Evolutionary conservation across 2,113 vertebrate species (phyloP), one percentile per base, ranked within the genome.

Genomic region (Pao palembangensis): DNA sequence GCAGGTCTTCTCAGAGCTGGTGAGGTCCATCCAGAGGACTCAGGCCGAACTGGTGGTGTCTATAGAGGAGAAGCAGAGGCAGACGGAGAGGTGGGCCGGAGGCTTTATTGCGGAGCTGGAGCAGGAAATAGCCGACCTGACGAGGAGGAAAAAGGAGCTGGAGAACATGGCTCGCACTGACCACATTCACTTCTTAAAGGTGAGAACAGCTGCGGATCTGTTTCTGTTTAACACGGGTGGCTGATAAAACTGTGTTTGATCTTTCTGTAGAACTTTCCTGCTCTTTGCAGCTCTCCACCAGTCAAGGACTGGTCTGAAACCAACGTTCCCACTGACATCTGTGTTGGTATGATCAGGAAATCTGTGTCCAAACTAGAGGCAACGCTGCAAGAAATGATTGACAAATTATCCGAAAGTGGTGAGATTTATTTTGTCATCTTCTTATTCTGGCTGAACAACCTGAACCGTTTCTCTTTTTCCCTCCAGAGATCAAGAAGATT

Each of bases 151-250:
- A 13, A n/a, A 55, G 0, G 88, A 91, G 25, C 48, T 92, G 58
- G 86, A 88, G 16, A 79, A 82, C 8, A 82, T 92, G 17, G 78
- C 84, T 16, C 84, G 79, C 16, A 86, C 87, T 0, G 91, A 92
- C 75, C 89, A 92, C 78, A 91, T 92, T 50, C 71, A 91, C 73
- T 92, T 92, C 67, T 70, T 92, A 31, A 90, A 91, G 86, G 91
- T 89, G 19, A 21, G 28, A 6, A 15, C n/a, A 6, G 15, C 10
- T 17, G 18, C 25, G 12, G 25, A 31, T 15, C 14, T 15, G 7
- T 25, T 11, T 51, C 21, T 51, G 13, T 51, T 23, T 6, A 7
- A 47, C 2, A 1, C 11, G 34, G 1, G 1, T 12, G 34, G 34
- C 11, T 11, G 11, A 17, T 8, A 47, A 47, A 16, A 4, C 6